These are phyloP conservation scores for Eilema griseolum DNA, from an alignment of 2,888 invertebrate genomes.

Conservation along the genomic window DNA sequence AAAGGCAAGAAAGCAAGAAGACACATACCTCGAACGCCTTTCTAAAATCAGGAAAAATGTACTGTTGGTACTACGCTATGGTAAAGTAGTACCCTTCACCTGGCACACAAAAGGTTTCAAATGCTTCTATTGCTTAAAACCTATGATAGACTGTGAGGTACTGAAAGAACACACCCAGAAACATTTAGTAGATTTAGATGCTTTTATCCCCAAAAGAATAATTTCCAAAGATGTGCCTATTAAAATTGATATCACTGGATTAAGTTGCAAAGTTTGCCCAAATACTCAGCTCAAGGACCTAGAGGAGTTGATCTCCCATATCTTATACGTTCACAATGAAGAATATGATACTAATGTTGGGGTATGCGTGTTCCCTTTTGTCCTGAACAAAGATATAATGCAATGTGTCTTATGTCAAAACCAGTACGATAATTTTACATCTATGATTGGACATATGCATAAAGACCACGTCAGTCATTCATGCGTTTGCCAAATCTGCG, in stretches of 20 bases:
- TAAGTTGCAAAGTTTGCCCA: slow-evolving; percentile 67
- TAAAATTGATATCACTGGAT: slow-evolving; percentile 67
- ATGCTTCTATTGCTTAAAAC: slow-evolving; percentile 74
- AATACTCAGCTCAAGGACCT: slow-evolving; percentile 49
- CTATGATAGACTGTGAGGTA: slow-evolving; percentile 63
- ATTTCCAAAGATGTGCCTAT: slow-evolving; percentile 74
- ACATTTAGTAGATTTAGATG: slow-evolving; percentile 61
- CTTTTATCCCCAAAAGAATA: slow-evolving; percentile 64
- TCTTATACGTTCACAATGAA: slow-evolving; percentile 57
- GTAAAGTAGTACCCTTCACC: slow-evolving; percentile 69
- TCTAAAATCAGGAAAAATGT: slow-evolving; percentile 66
- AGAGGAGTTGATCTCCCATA: slow-evolving; percentile 66
- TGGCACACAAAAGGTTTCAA: slow-evolving; percentile 74
- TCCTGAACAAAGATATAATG: slow-evolving; percentile 61
- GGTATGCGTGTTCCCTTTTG: slow-evolving; percentile 70
- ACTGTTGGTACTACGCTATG: slow-evolving; percentile 64
- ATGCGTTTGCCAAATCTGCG: slow-evolving; percentile 74
- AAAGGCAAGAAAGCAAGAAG: slow-evolving; percentile 54
- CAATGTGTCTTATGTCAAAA: slow-evolving; percentile 65
- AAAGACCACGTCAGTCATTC: slow-evolving; percentile 68
- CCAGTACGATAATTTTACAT: slow-evolving; percentile 67
- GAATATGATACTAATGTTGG: slow-evolving; percentile 59
- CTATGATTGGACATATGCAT: slow-evolving; percentile 73
- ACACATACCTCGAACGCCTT: slow-evolving; percentile 64
- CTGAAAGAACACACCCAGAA: slow-evolving; percentile 65